These are phyloP conservation scores for Hirundo rustica DNA, from an alignment of 2,797 vertebrate species.

Conservation along the genomic window DNA sequence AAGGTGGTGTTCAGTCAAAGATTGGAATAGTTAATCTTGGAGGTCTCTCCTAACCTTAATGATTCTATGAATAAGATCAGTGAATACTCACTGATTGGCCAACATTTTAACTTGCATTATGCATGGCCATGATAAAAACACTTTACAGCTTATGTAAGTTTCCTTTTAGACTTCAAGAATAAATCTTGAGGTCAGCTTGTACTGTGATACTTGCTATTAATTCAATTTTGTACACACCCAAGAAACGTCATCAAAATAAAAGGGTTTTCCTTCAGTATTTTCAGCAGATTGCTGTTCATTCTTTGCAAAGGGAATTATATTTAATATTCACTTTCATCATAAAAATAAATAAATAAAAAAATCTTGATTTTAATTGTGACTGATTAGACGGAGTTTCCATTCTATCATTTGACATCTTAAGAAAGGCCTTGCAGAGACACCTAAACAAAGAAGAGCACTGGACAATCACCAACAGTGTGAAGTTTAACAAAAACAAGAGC, in stretches of 20 bases:
- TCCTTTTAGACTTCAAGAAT: not conserved
- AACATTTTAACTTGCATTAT: not conserved
- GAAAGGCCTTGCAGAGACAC: not conserved
- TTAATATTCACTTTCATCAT: not conserved
- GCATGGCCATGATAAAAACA: not conserved
- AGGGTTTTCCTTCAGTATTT: not conserved
- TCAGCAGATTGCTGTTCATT: not conserved
- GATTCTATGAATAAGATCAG: not conserved
- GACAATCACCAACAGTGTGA: not conserved
- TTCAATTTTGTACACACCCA: not conserved
- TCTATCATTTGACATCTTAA: not conserved
- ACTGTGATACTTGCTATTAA: not conserved
- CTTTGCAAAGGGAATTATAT: not conserved
- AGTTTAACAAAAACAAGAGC: no score
- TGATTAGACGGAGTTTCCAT: not conserved
- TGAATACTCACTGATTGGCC: not conserved
- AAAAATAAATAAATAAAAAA: not conserved
- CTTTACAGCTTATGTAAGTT: not conserved
- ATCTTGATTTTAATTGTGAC: not conserved
- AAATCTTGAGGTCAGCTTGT: not conserved
- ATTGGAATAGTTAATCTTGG: not conserved
- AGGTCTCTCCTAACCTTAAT: not conserved
- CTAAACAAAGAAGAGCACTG: not conserved
- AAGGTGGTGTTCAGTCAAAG: not conserved
- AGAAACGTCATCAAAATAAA: not conserved